Base-by-base conservation (phyloP, 2,113 vertebrate genomes). In the Mungos mungo region DNA sequence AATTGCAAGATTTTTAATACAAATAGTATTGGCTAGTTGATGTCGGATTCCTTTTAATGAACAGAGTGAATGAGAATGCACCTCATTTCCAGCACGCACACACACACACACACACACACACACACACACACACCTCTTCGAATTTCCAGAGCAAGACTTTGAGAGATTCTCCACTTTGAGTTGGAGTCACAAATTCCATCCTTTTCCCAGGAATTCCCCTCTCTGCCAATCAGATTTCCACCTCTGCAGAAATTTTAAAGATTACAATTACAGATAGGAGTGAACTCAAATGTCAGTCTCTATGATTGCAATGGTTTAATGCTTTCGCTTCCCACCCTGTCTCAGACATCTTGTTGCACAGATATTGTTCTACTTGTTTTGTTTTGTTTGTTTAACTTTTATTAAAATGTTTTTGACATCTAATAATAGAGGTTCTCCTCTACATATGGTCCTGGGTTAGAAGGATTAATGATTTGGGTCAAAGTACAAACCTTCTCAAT, bases 131-230 rank as follows among this genome's bases (percentile, higher is more conserved):
- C 8, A 50, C 0, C 0, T 5, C 1, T 29, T 14, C 10, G 35
- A 81, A 31, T 72, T 93, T 68, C 3, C 12, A 54, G 47, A 65
- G 3, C 27, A 83, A 35, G 14, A 1, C 23, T 60, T 27, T 71
- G 41, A 79, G 35, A 38, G 27, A 35, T 54, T 60, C 2, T 52
- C 4, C 13, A n/a, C 3, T 35, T 63, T 21, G 15, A 89, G 18
- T 6, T 79, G 60, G 15, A 69, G 4, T 95, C 52, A 52, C 23
- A 57, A 23, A 47, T 27, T 35, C 16, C 5, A 19, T n/a, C 16
- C 10, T 84, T 2, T 63, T 77, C 6, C 35, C 7, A 27, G 25
- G 0, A 47, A 15, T 35, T 41, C 3, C 4, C 8, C 25, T 0
- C 0, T 54, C 6, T 86, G 3, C 8, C 4, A n/a, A 3, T 81